Conservation (phyloP, 2,888 invertebrate species). For the Actias luna region DNA sequence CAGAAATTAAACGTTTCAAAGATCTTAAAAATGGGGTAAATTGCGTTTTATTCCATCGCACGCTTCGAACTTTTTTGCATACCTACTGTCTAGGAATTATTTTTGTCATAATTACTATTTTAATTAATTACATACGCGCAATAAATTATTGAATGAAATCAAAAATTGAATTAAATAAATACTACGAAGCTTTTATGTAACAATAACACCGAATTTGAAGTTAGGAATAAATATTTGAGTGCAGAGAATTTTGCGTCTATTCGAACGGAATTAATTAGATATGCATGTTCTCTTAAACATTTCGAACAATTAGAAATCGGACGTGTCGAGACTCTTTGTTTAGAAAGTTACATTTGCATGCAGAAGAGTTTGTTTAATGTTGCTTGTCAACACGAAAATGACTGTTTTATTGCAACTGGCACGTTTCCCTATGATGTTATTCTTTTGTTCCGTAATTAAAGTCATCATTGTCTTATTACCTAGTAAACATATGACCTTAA, state of each 20-base stretch:
- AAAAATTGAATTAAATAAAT: too few species aligned
- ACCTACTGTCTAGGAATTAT: too few species aligned
- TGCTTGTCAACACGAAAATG: conserved; percentile 4
- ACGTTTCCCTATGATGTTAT: neutral
- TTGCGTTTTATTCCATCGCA: too few species aligned
- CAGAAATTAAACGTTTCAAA: neutral
- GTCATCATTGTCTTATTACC: neutral
- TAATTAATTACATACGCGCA: too few species aligned
- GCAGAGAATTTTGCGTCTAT: neutral
- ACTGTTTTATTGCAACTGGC: neutral
- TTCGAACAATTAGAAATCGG: neutral
- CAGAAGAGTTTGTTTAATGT: neutral
- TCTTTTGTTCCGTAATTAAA: neutral
- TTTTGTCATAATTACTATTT: too few species aligned
- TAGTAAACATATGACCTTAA: too few species aligned
- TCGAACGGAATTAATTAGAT: neutral
- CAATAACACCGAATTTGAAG: too few species aligned
- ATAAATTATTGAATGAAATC: too few species aligned
- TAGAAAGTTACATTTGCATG: neutral
- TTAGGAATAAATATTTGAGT: too few species aligned
- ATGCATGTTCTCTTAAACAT: neutral
- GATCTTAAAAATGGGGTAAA: too few species aligned
- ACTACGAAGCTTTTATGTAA: too few species aligned
- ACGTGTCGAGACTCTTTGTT: neutral
- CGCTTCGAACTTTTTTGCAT: too few species aligned